Evolutionary conservation across 2,113 vertebrate species (phyloP).

Genomic region (Lepisosteus osseus): DNA sequence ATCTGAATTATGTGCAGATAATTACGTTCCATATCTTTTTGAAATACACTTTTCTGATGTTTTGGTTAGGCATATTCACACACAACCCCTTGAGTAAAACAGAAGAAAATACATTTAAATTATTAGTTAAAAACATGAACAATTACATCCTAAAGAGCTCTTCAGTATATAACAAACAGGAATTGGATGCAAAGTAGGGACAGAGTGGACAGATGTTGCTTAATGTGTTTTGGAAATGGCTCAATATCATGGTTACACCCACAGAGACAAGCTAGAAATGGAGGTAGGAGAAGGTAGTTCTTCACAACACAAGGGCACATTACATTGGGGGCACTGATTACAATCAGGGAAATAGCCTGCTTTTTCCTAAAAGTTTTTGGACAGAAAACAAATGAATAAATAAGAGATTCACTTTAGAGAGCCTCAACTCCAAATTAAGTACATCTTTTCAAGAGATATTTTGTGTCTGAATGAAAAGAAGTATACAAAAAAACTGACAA

Average conservation of each 20-base stretch:
- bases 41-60: too few species aligned
- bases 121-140: constrained; percentile 27
- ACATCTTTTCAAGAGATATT: neutral
- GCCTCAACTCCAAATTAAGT: neutral
- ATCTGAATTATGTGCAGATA: too few species aligned
- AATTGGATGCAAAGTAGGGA: constrained; percentile 34
- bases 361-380: neutral
- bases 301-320: constrained; percentile 13
- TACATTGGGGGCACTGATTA: neutral
- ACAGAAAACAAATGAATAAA: neutral
- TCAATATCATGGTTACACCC: constrained; percentile 38
- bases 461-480: constrained; percentile 1
- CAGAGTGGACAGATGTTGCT: constrained; percentile 44
- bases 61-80: too few species aligned
- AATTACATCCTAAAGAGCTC: constrained; percentile 41
- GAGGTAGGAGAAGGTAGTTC: constrained; percentile 38
- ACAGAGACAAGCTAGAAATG: constrained; percentile 34
- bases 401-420: neutral
- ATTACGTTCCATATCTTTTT: too few species aligned
- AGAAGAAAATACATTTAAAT: too few species aligned
- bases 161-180: constrained; percentile 38
- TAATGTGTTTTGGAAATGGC: constrained; percentile 45
- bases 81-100: too few species aligned
- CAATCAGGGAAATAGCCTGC: neutral
- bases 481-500: constrained; percentile 17